Conservation (phyloP, 2,888 invertebrate species). For the Galeopsomyia nigrocyanea region DNA sequence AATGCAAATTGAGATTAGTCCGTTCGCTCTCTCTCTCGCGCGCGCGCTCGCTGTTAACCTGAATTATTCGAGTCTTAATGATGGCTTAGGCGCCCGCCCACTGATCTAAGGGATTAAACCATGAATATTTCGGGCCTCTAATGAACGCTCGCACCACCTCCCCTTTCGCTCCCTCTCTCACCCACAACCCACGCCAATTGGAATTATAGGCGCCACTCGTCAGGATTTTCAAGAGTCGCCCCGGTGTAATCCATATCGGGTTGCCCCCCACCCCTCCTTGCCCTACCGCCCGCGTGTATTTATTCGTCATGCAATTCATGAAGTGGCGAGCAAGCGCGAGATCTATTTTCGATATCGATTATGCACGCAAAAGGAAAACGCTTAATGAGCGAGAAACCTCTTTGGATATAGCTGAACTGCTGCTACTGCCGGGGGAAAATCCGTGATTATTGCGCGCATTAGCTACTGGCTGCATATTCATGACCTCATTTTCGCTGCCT, state of each 20-base stretch:
- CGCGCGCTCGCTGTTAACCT: slow-evolving; percentile 63
- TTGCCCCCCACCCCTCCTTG: background rate
- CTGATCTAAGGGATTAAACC: slow-evolving; percentile 68
- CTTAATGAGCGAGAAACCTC: slow-evolving; percentile 33
- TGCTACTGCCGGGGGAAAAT: background rate
- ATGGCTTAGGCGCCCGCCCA: slow-evolving; percentile 67
- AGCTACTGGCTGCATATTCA: slow-evolving; percentile 28
- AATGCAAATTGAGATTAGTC: slow-evolving; percentile 69
- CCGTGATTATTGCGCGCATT: slow-evolving; percentile 25
- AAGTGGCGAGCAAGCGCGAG: background rate
- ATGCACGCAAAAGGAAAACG: slow-evolving; percentile 20
- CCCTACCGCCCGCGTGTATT: slow-evolving; percentile 2
- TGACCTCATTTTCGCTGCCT: slow-evolving; percentile 15
- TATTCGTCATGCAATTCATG: slow-evolving; percentile 43
- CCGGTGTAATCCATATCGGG: slow-evolving; percentile 42
- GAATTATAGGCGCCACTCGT: slow-evolving; percentile 56
- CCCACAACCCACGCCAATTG: slow-evolving; percentile 32
- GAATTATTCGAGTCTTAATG: slow-evolving; percentile 70
- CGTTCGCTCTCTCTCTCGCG: slow-evolving; percentile 52
- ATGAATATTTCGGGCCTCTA: slow-evolving; percentile 67
- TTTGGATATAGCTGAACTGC: slow-evolving; percentile 9
- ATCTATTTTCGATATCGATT: slow-evolving; percentile 29
- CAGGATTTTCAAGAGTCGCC: slow-evolving; percentile 52
- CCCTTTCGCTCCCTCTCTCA: background rate
- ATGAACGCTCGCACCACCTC: slow-evolving; percentile 57